phyloP scores from a whole-genome alignment of 30 jellyfish, hydroid and myxozoan species.

The Aurelia aurita complex sp. Pacific region DNA sequence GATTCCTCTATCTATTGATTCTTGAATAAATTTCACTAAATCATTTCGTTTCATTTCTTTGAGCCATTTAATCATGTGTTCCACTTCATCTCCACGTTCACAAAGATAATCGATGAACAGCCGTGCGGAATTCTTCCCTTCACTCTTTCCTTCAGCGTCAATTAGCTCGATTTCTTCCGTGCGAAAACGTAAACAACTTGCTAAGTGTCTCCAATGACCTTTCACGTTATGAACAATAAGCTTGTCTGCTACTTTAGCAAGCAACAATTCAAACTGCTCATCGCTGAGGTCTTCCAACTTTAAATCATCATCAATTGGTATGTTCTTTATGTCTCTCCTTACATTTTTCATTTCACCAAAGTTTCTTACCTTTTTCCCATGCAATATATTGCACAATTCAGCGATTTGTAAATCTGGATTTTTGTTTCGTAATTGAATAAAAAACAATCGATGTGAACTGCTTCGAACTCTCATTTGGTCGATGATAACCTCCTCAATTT shows the following conservation, averaged over 20 bases:
- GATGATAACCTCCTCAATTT: background rate
- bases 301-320: background rate
- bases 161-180: constrained; percentile 4
- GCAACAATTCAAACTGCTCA: constrained; percentile 13
- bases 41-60: constrained; percentile 9
- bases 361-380: background rate
- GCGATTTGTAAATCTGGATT: background rate
- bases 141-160: background rate
- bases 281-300: constrained; percentile 5
- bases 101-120: constrained; percentile 2
- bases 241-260: constrained; percentile 27
- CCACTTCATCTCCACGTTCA: background rate
- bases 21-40: background rate
- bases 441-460: constrained; percentile 20
- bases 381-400: constrained; percentile 1
- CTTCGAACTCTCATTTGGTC: constrained; percentile 1
- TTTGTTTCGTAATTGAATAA: background rate
- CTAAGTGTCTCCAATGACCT: constrained; percentile 38
- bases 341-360: background rate
- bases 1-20: background rate
- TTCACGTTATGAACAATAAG: background rate
- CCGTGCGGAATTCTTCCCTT: background rate
- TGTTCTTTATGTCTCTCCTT: background rate
- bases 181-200: constrained; percentile 2
- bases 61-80: background rate